Evolutionary conservation across 2,113 vertebrate genomes (phyloP), one percentile per base, ranked within the genome.

Genomic region (Thryonomys swinderianus): DNA sequence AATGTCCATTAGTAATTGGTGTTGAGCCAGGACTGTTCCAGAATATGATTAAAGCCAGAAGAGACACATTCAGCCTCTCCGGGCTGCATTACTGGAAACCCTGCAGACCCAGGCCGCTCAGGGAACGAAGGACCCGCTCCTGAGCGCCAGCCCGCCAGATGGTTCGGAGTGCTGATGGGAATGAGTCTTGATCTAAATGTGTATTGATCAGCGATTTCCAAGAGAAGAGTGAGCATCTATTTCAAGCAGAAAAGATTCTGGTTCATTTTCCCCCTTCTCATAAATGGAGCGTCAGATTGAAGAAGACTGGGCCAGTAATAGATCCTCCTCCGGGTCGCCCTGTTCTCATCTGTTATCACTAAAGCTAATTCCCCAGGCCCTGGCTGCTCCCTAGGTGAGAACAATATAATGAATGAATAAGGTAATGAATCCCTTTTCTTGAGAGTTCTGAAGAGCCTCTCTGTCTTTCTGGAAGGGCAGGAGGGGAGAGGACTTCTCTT

Each of bases 201-300:
- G 96, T 85, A 91, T 97, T 97, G 97, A 96, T 97, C 55, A 83
- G 55, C 69, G 95, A 57, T 80, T 96, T 97, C 90, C 85, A 98
- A 97, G 95, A 96, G 79, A 95, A 94, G 27, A 93, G 2, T 25
- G 48, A 93, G 34, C 34, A 79, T 96, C 83, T 96, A 81, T 98
- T 98, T 97, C 62, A 87, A 96, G 91, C 0, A 4, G 51, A 40
- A 67, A 62, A 76, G 10, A 82, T 86, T 94, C 42, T 94, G 7
- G 0, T 96, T 94, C 89, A 95, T 85, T 85, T 84, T 13, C 51
- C 23, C 40, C 12, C 27, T 0, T 76, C 10, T 96, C 96, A 76
- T 17, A 11, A 96, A 55, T 79, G 93, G 96, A 90, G 88, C 73
- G 87, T 57, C 78, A 97, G 87, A 23, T 13, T 90, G 88, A 66